Evolutionary conservation across 1,140 invertebrate species (phyloP).

Genomic region (Euura lappo): DNA sequence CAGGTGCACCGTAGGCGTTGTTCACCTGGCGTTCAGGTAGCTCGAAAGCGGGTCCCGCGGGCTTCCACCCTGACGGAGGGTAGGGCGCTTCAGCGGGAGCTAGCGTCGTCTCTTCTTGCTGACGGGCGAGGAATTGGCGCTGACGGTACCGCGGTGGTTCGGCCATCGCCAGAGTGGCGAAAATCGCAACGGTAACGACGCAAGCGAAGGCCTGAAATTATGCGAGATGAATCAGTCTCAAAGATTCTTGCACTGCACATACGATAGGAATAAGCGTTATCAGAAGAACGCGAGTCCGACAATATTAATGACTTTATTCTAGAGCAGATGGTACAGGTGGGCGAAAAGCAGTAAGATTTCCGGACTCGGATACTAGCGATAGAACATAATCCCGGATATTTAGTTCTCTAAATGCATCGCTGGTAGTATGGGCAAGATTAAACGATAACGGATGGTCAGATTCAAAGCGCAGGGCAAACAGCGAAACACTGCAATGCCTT

Average conservation of each 20-base stretch:
- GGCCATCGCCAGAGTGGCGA: conserved; percentile 4
- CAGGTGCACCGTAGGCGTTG: conserved; percentile 6
- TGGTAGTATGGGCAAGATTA: not conserved
- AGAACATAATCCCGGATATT: too few species aligned
- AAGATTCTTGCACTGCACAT: not conserved
- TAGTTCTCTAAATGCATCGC: not conserved
- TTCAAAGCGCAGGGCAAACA: not conserved
- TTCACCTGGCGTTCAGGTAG: conserved; percentile 3
- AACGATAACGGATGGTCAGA: not conserved
- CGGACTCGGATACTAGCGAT: too few species aligned
- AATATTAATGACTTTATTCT: too few species aligned
- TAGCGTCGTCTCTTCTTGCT: conserved; percentile 8
- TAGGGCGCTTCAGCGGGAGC: conserved; percentile 8
- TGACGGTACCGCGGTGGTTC: conserved; percentile 9
- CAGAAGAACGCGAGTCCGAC: too few species aligned
- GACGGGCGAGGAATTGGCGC: conserved; percentile 6
- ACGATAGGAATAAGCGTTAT: too few species aligned
- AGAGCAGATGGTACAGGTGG: too few species aligned
- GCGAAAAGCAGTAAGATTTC: too few species aligned
- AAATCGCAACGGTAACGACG: not conserved
- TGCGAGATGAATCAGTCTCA: not conserved
- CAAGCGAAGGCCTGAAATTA: conserved; percentile 3
- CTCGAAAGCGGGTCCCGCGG: not conserved
- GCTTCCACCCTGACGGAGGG: conserved; percentile 8
- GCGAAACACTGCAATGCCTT: not conserved